phyloP scores from a whole-genome alignment of 1,140 invertebrate genomes.

The Drosophila subpulchrella region DNA sequence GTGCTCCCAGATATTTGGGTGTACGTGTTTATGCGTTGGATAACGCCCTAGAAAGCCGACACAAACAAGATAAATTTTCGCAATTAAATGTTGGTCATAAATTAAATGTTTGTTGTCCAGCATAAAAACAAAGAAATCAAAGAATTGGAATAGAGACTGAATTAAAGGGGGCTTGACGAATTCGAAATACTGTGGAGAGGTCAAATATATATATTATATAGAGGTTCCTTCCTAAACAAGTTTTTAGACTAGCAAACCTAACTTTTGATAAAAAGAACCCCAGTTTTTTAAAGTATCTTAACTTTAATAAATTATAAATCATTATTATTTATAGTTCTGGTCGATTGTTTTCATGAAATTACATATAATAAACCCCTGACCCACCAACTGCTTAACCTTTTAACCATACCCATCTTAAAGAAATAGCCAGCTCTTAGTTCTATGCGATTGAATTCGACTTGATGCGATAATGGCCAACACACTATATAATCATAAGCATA shows the following conservation, averaged over 20 bases:
- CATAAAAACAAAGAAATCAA: conserved; percentile 43
- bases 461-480: conserved; percentile 59
- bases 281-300: too few species aligned
- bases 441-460: conserved; percentile 21
- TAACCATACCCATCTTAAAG: neutral
- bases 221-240: too few species aligned
- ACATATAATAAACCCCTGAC: too few species aligned
- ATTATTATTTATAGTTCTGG: too few species aligned
- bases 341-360: too few species aligned
- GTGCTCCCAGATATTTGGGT: neutral
- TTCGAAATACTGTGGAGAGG: neutral
- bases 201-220: too few species aligned
- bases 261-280: too few species aligned
- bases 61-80: conserved; percentile 55
- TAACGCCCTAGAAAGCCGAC: conserved; percentile 26
- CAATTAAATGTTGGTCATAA: conserved; percentile 75
- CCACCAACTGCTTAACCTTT: too few species aligned
- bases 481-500: conserved; percentile 59
- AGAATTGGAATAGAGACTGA: conserved; percentile 1
- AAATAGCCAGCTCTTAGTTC: neutral
- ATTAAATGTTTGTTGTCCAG: conserved; percentile 64
- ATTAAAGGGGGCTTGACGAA: neutral
- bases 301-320: too few species aligned
- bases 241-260: too few species aligned
- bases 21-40: conserved; percentile 17